Percentiles rank a stretch among this genome's conserved stretches.
Evolutionary conservation across 2,113 vertebrate species (phyloP).

Genomic region (Uria aalge): DNA sequence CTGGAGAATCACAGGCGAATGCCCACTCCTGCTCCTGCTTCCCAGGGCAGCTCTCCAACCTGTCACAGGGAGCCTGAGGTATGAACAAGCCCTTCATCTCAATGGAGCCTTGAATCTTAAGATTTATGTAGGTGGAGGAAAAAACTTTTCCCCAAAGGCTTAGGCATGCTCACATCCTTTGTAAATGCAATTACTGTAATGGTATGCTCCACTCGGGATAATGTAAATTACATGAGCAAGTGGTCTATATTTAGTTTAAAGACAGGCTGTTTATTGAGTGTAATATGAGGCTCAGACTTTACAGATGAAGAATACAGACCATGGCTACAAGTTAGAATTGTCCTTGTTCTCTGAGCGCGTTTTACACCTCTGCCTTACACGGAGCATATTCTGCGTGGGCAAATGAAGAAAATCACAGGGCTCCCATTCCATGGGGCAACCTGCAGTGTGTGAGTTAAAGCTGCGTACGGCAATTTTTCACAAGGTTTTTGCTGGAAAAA

Average conservation of each 20-base stretch:
- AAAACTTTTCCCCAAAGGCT: not conserved
- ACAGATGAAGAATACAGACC: not conserved
- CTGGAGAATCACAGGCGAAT: rapidly evolving
- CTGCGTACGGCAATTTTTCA: not conserved
- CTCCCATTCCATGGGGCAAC: not conserved
- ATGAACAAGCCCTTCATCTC: not conserved
- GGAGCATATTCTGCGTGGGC: not conserved
- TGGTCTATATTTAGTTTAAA: constrained; percentile 9
- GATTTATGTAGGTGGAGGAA: not conserved
- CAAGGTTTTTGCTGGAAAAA: not conserved
- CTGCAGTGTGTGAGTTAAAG: not conserved
- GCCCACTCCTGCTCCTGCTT: not conserved
- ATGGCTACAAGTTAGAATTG: not conserved
- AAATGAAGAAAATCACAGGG: not conserved
- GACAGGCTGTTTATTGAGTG: not conserved
- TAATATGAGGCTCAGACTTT: not conserved
- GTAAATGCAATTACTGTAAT: not conserved
- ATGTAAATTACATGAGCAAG: constrained; percentile 5
- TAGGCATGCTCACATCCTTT: not conserved
- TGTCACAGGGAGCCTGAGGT: not conserved
- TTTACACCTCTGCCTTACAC: not conserved
- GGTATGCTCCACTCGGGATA: not conserved
- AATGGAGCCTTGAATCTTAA: not conserved
- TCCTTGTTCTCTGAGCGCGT: not conserved
- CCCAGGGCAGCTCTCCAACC: not conserved